Evolutionary conservation across 1,140 invertebrate species (phyloP).

Genomic region (Sarcophaga peregrina): DNA sequence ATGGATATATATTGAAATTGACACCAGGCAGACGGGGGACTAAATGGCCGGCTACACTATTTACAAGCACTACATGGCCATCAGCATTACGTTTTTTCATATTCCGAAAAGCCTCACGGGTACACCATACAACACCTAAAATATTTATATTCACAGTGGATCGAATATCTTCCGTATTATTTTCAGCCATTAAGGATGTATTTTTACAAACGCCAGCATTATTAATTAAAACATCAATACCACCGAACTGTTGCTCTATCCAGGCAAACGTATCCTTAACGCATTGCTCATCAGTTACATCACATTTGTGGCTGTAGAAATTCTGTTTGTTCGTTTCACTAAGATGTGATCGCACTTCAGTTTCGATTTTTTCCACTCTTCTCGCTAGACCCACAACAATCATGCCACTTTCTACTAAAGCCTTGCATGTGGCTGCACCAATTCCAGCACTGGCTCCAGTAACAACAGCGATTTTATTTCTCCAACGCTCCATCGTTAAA

Average conservation of each 20-base stretch:
- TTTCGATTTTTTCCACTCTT: slow-evolving; percentile 68
- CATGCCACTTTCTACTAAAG: slow-evolving; percentile 69
- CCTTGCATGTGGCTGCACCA: slow-evolving; percentile 66
- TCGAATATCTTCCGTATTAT: slow-evolving; percentile 49
- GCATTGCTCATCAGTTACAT: slow-evolving; percentile 75
- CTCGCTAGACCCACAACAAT: slow-evolving; percentile 78
- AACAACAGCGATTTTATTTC: slow-evolving; percentile 58
- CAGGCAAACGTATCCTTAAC: slow-evolving; percentile 75
- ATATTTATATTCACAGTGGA: slow-evolving; percentile 74
- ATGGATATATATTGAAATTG: slow-evolving; percentile 70
- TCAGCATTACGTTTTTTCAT: slow-evolving; percentile 75
- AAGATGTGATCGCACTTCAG: slow-evolving; percentile 64
- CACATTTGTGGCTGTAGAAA: slow-evolving; percentile 69
- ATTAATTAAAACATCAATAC: slow-evolving; percentile 79
- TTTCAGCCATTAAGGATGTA: slow-evolving; percentile 16
- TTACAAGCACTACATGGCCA: slow-evolving; percentile 80
- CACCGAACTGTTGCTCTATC: slow-evolving; percentile 72
- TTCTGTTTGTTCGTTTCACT: slow-evolving; percentile 58
- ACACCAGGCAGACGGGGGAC: slow-evolving; percentile 64
- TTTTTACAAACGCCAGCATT: slow-evolving; percentile 73
- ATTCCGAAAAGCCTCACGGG: slow-evolving; percentile 73
- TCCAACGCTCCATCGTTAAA: slow-evolving; percentile 60
- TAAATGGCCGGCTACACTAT: slow-evolving; percentile 71
- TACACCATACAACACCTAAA: slow-evolving; percentile 74
- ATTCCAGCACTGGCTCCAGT: slow-evolving; percentile 71